Percentiles rank a stretch among this genome's conserved stretches.
These are phyloP conservation scores for Enteromius anoplus DNA, from an alignment of 2,797 vertebrate species.

Conservation along the genomic window DNA sequence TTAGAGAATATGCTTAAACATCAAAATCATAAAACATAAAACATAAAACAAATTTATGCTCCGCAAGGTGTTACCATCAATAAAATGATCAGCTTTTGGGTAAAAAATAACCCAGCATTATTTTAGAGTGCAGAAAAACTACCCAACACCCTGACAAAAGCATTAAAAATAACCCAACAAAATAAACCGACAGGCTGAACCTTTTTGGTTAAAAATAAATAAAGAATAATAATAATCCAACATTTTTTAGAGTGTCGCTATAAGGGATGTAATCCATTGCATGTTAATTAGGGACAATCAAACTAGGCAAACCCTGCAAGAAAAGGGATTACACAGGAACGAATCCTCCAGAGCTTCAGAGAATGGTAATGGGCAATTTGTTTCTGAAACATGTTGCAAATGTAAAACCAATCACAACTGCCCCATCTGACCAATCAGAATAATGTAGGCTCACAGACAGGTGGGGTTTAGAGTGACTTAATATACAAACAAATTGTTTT, in stretches of 20 bases:
- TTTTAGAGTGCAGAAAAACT: background rate
- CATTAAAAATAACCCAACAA: background rate
- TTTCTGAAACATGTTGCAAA: background rate
- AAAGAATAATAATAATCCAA: background rate
- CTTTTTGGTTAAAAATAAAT: too few species aligned
- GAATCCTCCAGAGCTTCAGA: background rate
- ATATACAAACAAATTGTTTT: background rate
- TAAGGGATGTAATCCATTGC: conserved; percentile 50
- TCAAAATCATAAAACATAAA: too few species aligned
- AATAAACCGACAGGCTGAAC: background rate
- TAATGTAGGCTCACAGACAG: background rate
- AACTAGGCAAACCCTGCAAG: background rate
- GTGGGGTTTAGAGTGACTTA: background rate
- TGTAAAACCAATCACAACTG: background rate
- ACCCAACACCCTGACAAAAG: background rate
- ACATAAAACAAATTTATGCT: background rate
- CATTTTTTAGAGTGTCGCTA: background rate
- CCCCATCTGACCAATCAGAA: background rate
- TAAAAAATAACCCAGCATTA: background rate
- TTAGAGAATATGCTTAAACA: too few species aligned
- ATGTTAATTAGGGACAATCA: conserved; percentile 49
- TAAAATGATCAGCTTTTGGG: too few species aligned
- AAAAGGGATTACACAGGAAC: background rate
- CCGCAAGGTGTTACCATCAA: background rate
- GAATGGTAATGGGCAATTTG: background rate